phyloP scores from a whole-genome alignment of 2,888 invertebrate species.

The Xylophagus ater region DNA sequence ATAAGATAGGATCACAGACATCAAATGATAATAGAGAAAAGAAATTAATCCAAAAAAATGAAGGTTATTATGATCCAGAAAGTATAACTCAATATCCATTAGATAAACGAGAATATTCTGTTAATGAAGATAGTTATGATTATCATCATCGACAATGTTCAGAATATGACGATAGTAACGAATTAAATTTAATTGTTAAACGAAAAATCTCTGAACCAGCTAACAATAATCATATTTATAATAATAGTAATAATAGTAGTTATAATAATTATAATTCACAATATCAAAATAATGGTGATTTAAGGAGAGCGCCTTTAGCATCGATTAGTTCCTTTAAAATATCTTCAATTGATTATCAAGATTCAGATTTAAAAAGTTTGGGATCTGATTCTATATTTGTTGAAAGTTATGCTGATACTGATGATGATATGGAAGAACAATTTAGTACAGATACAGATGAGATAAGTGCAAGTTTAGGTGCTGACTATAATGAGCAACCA shows the following conservation, averaged over 20 bases:
- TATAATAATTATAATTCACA: conserved; percentile 13
- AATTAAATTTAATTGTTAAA: conserved; percentile 30
- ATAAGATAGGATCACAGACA: conserved; percentile 18
- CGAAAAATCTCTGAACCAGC: conserved; percentile 28
- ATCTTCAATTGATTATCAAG: conserved; percentile 53
- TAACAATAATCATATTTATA: conserved; percentile 13
- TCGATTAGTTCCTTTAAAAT: conserved; percentile 69
- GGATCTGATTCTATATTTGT: conserved; percentile 73
- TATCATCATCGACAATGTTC: conserved; percentile 20
- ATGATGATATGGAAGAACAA: conserved; percentile 71
- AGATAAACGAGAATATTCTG: conserved; percentile 23
- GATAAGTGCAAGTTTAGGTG: conserved; percentile 24
- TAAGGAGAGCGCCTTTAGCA: conserved; percentile 57
- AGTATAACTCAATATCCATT: conserved; percentile 21
- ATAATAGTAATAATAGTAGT: conserved; percentile 12
- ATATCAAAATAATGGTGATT: conserved; percentile 7
- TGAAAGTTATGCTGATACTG: conserved; percentile 61
- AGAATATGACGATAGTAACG: conserved; percentile 22
- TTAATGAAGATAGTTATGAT: conserved; percentile 7
- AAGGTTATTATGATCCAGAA: conserved; percentile 31
- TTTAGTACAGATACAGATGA: conserved; percentile 75
- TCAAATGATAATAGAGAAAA: conserved; percentile 9
- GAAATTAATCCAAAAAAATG: conserved; percentile 8
- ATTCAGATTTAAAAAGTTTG: conserved; percentile 58
- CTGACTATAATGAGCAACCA: conserved; percentile 13